Base-by-base conservation (phyloP, 2,113 vertebrate species). In the Podiceps cristatus region DNA sequence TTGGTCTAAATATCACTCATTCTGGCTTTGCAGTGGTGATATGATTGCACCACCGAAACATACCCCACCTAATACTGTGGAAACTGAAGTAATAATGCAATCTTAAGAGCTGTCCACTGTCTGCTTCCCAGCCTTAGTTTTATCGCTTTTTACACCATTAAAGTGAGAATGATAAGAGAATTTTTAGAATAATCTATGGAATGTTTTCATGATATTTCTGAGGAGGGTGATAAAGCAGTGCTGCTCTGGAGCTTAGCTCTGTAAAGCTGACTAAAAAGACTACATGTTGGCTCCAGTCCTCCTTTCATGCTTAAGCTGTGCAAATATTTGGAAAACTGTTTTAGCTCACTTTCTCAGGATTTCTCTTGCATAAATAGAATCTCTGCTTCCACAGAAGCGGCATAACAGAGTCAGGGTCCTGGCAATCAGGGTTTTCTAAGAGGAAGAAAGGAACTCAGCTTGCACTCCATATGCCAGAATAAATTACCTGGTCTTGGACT, bases 331-430 rank as follows among this genome's bases (percentile, higher is more conserved):
- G 74, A 96, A 89, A 94, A 85, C 71, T 52, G 50, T 10, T 95
- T 86, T 23, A 92, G 60, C 72, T 90, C 60, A 66, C 56, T 92
- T 95, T 95, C 94, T 96, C 76, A 92, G 63, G 68, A 84, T 64
- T 91, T 74, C 31, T 82, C 58, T 73, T 3, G 5, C 37, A 74
- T 91, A 93, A 97, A 88, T 62, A 84, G 77, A 78, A 86, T 27
- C 58, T 18, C 35, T 59, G 0, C 52, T 92, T 91, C 40, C 60
- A 77, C 75, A 84, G 82, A 74, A 88, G 75, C 9, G 5, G n/a
- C 5, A 3, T 19, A 84, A 73, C 45, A 66, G 33, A 55, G 33
- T 50, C 53, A 59, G 31, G 19, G 45, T 58, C 73, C 74, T 87
- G 69, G 71, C 49, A 75, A 37, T 50, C 3, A 69, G 29, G 10